phyloP scores from a whole-genome alignment of 2,797 vertebrate genomes.

The Mus spretus region DNA sequence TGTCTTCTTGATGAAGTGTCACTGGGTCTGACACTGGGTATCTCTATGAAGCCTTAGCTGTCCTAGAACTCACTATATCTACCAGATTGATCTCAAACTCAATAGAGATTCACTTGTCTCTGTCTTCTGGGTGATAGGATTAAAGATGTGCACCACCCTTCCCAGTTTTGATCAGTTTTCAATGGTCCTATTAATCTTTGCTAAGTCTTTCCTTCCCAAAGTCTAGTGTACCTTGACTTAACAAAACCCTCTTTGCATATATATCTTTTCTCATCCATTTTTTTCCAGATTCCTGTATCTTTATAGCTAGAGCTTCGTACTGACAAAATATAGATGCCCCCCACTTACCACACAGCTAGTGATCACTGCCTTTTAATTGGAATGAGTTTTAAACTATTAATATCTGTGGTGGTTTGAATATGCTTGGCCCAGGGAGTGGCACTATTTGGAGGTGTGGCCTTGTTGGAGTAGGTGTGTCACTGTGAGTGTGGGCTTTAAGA shows the following conservation, averaged over 20 bases:
- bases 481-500: too few species aligned
- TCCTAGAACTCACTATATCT: neutral
- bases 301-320: neutral
- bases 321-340: neutral
- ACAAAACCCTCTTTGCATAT: neutral
- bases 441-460: too few species aligned
- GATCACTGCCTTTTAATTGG: neutral
- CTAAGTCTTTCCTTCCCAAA: neutral
- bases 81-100: neutral
- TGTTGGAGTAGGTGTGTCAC: too few species aligned
- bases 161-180: neutral
- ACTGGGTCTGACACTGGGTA: neutral
- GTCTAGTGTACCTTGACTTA: neutral
- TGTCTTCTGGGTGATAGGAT: neutral
- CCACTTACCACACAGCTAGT: neutral
- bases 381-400: slow-evolving; percentile 3
- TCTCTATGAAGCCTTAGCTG: neutral
- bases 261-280: neutral
- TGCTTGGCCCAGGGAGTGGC: too few species aligned
- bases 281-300: neutral
- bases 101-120: neutral
- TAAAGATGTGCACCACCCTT: neutral
- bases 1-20: neutral
- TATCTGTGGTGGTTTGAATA: neutral
- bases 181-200: neutral